Percentiles rank a stretch among this genome's conserved stretches.
Evolutionary conservation across 2,797 vertebrate species (phyloP).

Genomic region (Meriones psammophilus): DNA sequence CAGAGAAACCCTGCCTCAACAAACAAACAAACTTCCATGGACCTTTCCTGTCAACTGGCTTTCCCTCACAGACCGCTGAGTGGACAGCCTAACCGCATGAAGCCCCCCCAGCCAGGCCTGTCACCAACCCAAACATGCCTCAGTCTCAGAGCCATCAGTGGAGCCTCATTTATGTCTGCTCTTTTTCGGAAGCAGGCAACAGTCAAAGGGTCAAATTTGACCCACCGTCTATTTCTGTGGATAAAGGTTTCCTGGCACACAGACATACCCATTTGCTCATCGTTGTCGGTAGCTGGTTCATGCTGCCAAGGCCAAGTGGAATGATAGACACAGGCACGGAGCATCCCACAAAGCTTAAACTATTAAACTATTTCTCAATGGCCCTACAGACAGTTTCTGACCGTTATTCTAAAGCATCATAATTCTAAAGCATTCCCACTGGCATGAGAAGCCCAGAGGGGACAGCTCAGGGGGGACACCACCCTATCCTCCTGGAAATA

Average conservation of each 20-base stretch:
- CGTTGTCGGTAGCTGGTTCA: neutral
- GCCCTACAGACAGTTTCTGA: neutral
- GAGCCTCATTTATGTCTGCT: neutral
- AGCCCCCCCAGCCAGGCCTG: neutral
- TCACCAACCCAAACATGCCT: neutral
- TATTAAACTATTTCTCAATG: neutral
- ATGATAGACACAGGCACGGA: neutral
- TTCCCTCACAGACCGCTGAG: neutral
- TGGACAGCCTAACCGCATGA: neutral
- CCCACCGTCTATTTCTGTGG: neutral
- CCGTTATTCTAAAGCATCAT: neutral
- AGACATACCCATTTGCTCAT: neutral
- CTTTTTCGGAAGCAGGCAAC: neutral
- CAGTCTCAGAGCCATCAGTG: neutral
- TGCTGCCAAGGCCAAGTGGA: neutral
- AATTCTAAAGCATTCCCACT: neutral
- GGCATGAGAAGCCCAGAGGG: neutral
- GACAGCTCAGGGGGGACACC: neutral
- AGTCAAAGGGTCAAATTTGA: neutral
- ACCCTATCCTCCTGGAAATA: neutral
- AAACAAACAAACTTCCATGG: neutral
- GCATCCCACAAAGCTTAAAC: too few relatives aligned
- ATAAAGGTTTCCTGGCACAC: constrained; percentile 38
- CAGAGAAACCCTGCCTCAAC: too few relatives aligned
- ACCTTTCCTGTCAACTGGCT: neutral